A percentile compares a stretch with the other conserved stretches of the same genome.
Evolutionary conservation across 2,888 invertebrate species (phyloP).

Genomic region (Camptogramma bilineatum): DNA sequence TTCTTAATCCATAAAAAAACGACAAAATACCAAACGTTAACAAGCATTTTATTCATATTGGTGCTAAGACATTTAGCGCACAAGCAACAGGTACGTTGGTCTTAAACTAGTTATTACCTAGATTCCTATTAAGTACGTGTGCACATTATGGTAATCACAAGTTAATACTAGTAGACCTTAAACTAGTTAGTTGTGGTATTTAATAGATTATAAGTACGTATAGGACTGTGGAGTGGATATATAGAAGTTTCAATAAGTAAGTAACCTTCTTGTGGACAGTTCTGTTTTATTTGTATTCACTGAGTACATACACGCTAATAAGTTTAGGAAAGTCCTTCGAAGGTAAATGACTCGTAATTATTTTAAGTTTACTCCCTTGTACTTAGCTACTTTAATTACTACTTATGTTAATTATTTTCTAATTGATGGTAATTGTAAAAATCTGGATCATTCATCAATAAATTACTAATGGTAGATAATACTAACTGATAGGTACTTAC

Average conservation of each 20-base stretch:
- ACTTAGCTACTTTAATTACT: no score
- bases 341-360: no score
- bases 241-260: not conserved
- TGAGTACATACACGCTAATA: not conserved
- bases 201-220: slow-evolving; percentile 1
- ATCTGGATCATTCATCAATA: no score
- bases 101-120: not conserved
- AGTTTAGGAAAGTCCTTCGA: no score
- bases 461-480: no score
- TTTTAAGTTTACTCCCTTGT: no score
- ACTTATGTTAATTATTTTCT: no score
- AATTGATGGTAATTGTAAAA: no score
- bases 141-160: slow-evolving; percentile 3
- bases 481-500: no score
- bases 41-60: not conserved
- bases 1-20: not conserved
- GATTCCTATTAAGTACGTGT: slow-evolving; percentile 1
- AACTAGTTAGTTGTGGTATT: slow-evolving; percentile 15
- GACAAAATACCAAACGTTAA: not conserved
- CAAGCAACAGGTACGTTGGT: not conserved
- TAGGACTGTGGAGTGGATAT: not conserved
- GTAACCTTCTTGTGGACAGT: not conserved
- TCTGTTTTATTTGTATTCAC: not conserved
- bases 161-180: slow-evolving; percentile 25
- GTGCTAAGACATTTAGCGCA: not conserved